A percentile compares a stretch with the other conserved stretches of the same genome.
phyloP scores from a whole-genome alignment of 2,888 invertebrate genomes.

The Macropis europaea region DNA sequence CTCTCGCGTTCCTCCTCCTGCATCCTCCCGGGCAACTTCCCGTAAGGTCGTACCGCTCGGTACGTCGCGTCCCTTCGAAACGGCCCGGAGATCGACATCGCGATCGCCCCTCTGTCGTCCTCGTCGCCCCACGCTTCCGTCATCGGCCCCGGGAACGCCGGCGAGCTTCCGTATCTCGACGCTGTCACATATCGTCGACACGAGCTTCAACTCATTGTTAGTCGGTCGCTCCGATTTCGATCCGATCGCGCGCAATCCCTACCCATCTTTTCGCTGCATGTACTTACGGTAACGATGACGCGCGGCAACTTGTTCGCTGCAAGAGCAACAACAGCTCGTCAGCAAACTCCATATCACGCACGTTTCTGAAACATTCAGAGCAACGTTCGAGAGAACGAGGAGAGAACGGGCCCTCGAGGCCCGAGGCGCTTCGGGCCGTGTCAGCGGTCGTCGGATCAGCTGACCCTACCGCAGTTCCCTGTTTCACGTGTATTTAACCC shows the following conservation, averaged over 20 bases:
- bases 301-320: conserved; percentile 68
- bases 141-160: conserved; percentile 40
- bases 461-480: too few species aligned
- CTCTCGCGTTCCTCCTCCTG: conserved; percentile 49
- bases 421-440: too few species aligned
- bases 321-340: conserved; percentile 62
- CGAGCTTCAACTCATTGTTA: too few species aligned
- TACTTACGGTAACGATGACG: conserved; percentile 72
- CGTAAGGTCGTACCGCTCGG: conserved; percentile 65
- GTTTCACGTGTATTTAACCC: too few species aligned
- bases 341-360: conserved; percentile 69
- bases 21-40: conserved; percentile 64
- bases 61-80: conserved; percentile 70
- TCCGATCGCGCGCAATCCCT: too few species aligned
- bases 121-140: conserved; percentile 61
- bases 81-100: conserved; percentile 52
- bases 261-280: not conserved
- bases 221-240: too few species aligned
- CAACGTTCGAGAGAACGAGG: too few species aligned
- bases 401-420: too few species aligned
- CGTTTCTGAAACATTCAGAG: conserved; percentile 70
- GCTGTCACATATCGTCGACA: conserved; percentile 33
- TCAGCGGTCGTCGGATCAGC: too few species aligned
- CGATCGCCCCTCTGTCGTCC: too few species aligned
- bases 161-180: conserved; percentile 50